phyloP scores from a whole-genome alignment of 2,113 vertebrate species.

The Myotis brandtii region DNA sequence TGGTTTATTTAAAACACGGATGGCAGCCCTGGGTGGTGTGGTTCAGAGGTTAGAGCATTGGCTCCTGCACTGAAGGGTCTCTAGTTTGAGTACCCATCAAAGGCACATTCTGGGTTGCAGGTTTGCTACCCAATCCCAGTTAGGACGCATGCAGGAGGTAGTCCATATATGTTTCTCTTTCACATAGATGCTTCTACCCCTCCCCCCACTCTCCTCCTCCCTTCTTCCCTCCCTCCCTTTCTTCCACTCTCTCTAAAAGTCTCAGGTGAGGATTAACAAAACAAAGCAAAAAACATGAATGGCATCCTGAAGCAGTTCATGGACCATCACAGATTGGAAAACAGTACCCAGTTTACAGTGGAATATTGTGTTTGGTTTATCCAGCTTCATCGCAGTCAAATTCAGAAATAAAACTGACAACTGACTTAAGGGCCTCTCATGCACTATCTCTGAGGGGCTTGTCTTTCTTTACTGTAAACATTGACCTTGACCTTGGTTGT shows the following conservation, averaged over 20 bases:
- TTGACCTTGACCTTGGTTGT: not conserved
- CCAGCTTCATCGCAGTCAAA: not conserved
- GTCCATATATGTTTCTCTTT: no score
- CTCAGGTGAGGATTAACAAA: no score
- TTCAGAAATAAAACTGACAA: constrained; percentile 29
- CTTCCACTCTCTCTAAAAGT: no score
- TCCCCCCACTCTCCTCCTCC: no score
- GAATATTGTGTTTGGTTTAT: not conserved
- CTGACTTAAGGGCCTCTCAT: not conserved
- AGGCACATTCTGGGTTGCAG: no score
- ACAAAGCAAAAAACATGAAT: not conserved
- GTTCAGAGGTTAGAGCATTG: no score
- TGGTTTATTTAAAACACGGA: not conserved
- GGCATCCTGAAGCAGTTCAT: not conserved
- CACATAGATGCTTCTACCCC: no score
- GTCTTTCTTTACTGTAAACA: not conserved
- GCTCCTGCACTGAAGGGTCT: no score
- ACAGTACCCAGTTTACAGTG: not conserved
- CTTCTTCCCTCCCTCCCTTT: no score
- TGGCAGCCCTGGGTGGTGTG: not conserved
- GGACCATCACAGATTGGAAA: not conserved
- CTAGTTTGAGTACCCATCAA: no score
- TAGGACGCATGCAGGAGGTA: no score
- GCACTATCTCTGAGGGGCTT: not conserved
- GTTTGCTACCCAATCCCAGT: no score